Evolutionary conservation across 2,888 invertebrate genomes (phyloP).

Genomic region (Melanostoma mellinum): DNA sequence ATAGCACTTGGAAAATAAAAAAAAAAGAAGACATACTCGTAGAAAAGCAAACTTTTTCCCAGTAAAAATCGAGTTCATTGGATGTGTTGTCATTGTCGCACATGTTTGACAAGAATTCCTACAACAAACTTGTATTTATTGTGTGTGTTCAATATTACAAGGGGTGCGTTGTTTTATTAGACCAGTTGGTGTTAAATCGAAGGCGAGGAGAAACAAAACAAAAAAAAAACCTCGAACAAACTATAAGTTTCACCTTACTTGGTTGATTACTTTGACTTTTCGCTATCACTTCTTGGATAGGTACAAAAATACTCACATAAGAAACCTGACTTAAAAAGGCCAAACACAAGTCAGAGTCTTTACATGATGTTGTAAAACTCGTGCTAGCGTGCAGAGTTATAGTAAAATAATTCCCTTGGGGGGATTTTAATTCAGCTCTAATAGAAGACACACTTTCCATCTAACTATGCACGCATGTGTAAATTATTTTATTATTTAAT

Average conservation of each 20-base stretch:
- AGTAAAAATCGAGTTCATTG: slow-evolving; percentile 52
- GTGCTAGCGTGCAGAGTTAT: neutral
- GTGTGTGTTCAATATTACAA: slow-evolving; percentile 20
- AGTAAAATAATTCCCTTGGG: slow-evolving; percentile 10
- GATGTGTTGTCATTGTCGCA: slow-evolving; percentile 16
- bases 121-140: slow-evolving; percentile 31
- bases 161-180: slow-evolving; percentile 61
- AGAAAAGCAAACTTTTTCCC: neutral
- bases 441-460: slow-evolving; percentile 1
- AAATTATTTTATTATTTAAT: neutral
- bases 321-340: slow-evolving; percentile 10
- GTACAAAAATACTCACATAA: neutral
- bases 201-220: neutral
- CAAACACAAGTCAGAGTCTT: slow-evolving; percentile 13
- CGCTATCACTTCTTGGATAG: slow-evolving; percentile 14
- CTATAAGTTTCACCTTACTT: slow-evolving; percentile 48
- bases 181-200: slow-evolving; percentile 42
- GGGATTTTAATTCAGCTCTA: slow-evolving; percentile 1
- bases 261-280: slow-evolving; percentile 48
- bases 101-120: slow-evolving; percentile 48
- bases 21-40: no score
- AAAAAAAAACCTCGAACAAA: neutral
- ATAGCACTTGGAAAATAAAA: slow-evolving; percentile 9
- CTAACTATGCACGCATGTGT: neutral
- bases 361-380: slow-evolving; percentile 24